Percentiles rank a stretch among this genome's conserved stretches.
Evolutionary conservation across 1,140 invertebrate species (phyloP).

Genomic region (Calosoma granatense): DNA sequence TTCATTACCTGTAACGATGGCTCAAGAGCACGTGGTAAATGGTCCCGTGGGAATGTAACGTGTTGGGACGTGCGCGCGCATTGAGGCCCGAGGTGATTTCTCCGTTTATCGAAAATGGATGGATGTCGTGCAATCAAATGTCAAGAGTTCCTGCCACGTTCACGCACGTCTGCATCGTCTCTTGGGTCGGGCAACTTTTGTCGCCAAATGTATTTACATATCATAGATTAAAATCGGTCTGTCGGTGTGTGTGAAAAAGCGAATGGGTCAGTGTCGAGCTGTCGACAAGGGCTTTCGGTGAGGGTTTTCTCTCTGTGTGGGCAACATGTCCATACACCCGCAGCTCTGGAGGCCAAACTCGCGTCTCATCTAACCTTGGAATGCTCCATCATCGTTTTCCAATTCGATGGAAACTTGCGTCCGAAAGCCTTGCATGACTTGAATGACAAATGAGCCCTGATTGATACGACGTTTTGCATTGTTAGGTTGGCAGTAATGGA

Average conservation of each 20-base stretch:
- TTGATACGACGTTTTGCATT: conserved; percentile 9
- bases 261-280: neutral
- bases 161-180: neutral
- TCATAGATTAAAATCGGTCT: conserved; percentile 8
- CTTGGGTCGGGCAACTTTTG: neutral
- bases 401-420: conserved; percentile 1
- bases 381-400: conserved; percentile 1
- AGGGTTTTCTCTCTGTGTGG: no score
- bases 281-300: neutral
- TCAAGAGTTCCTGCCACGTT: neutral
- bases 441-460: conserved; percentile 8
- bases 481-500: conserved; percentile 3
- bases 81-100: neutral
- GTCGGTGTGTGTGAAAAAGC: conserved; percentile 5
- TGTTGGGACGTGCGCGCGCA: neutral
- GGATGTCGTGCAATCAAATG: neutral
- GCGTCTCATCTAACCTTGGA: neutral
- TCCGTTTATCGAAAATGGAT: neutral
- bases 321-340: no score
- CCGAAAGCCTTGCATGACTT: neutral
- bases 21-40: neutral
- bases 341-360: no score
- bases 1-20: neutral
- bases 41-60: neutral
- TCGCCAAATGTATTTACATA: conserved; percentile 9